These are phyloP conservation scores for Lepidochrysops patricia DNA, from an alignment of 2,888 invertebrate species.

Conservation along the genomic window DNA sequence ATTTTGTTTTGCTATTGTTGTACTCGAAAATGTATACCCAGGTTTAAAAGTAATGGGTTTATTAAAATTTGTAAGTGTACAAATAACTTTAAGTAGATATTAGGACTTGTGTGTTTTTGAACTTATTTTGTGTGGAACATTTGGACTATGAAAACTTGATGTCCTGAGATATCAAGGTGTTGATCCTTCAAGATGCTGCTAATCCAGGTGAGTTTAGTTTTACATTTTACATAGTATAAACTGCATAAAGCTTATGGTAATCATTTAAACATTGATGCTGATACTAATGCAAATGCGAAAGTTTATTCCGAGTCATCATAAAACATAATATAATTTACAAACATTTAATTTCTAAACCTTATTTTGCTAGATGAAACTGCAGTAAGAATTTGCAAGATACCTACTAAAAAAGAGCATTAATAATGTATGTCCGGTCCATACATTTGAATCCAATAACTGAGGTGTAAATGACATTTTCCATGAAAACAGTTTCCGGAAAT, in stretches of 20 bases:
- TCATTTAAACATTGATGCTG: neutral
- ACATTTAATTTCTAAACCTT: neutral
- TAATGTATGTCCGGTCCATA: neutral
- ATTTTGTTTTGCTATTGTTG: constrained; percentile 3
- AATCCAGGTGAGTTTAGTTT: neutral
- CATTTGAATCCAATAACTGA: neutral
- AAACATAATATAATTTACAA: neutral
- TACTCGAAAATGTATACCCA: constrained; percentile 8
- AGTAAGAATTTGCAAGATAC: neutral
- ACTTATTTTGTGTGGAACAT: neutral
- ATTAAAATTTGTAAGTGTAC: neutral
- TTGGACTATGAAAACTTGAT: neutral
- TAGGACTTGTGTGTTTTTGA: neutral
- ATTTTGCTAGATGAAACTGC: neutral
- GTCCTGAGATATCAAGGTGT: neutral
- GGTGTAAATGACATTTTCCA: neutral
- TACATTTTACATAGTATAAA: neutral
- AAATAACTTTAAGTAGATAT: neutral
- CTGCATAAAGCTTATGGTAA: neutral
- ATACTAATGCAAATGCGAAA: neutral
- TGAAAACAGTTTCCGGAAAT: neutral
- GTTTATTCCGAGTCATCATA: neutral
- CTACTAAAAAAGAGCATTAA: neutral
- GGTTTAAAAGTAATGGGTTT: neutral
- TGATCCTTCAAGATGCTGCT: neutral